Base-by-base conservation (phyloP, 1,140 invertebrate genomes). In the Magallana angulata region DNA sequence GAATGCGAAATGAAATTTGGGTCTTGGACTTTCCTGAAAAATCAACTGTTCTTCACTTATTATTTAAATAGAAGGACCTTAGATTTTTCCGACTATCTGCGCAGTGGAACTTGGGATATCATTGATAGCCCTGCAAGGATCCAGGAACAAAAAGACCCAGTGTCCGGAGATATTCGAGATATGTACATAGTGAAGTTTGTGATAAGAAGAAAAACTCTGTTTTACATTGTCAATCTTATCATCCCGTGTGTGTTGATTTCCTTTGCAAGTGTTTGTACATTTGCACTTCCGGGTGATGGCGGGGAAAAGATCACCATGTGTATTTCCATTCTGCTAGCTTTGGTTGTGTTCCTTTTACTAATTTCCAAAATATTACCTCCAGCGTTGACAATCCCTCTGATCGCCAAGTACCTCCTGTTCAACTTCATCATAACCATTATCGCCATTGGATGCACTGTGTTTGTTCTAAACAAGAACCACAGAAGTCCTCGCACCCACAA, bases 381-480 rank as follows among this genome's bases (percentile, higher is more conserved):
- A 95, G 99, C 88, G 0, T 86, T 95, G 59, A 95, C 93, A 12
- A 94, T 95, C 30, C 94, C 95, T 7, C 91, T 95, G 30, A 99
- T 99, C 90, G 98, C 98, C 94, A 99, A 99, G 96, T 99, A 99
- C 96, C 96, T 99, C 81, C 96, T 99, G 4, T 99, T 99, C 95
- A 99, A 99, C 58, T 99, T 99, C 95, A 99, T 99, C 87, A 99
- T 99, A 98, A 99, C 99, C 95, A 99, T 99, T 30, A 97, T 99
- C 89, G 99, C 98, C 96, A 99, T 99, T 95, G 96, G 99, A 85
- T 98, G 99, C 7, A 99, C 99, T 0, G 99, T 99, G 56, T 97
- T 99, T 93, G 99, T 99, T 92, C 99, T 99, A 93, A 99, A 99
- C 94, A 99, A 98, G 97, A 99, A 99, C 94, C 99, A 99, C 96